Evolutionary conservation across 2,888 invertebrate genomes (phyloP), one percentile per base, ranked within the genome.

Genomic region (Luperina nickerlii): DNA sequence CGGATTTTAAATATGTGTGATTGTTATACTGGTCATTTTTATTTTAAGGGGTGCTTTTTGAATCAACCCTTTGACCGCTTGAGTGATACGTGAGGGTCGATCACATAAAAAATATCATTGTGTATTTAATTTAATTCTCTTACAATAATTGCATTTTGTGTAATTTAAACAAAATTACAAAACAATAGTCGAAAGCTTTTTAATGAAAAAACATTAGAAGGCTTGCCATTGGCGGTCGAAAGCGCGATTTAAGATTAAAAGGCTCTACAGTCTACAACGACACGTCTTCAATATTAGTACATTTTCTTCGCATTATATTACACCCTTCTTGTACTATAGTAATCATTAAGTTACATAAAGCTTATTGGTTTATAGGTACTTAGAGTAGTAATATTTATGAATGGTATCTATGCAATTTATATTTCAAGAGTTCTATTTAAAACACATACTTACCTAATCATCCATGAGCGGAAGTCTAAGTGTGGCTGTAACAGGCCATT

Each of bases 31-130:
- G 88, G 82, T 68, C 45, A 81, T 51, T 88, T 81, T 42, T n/a
- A 57, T 74, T 86, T 73, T 38, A 54, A 73, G 66, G 88, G 85
- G 83, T 38, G 74, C 32, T 71, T 85, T 80, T 88, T 69, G 57
- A 88, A 57, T 57, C 42, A 82, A 82, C 85, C 85, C 85, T 85
- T 85, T 88, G 77, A 73, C 77, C 77, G 65, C 42, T 85, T 67
- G 86, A 70, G 77, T 73, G 69, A 81, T 62, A 65, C 15, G 38
- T 66, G 67, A 66, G 45, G 85, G 48, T 62, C 7, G 71, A 79
- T 57, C 38, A 18, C 63, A 48, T 18, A 62, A 84, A 27, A 60
- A 51, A 13, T 57, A 71, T 67, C 45, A 27, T 20, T 15, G 11
- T 24, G 38, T 51, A 18, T 60, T 60, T 24, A 42, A 18, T 60